A percentile compares a stretch with the other conserved stretches of the same genome.
phyloP scores from a whole-genome alignment of 2,888 invertebrate species.

The Nomada hirtipes region DNA sequence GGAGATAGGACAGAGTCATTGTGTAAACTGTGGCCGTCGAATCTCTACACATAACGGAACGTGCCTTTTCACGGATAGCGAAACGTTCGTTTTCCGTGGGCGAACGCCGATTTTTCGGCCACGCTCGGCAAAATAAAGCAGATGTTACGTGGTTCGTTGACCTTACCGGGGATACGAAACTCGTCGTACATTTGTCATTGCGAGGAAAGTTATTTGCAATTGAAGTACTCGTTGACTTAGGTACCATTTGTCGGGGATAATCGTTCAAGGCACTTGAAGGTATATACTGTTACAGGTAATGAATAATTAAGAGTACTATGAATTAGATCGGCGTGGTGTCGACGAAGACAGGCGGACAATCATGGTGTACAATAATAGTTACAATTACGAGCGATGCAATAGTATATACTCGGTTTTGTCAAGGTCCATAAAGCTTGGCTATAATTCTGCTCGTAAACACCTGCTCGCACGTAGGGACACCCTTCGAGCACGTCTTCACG shows the following conservation, averaged over 20 bases:
- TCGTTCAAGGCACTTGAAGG: neutral
- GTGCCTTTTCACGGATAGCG: conserved; percentile 21
- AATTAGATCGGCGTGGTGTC: neutral
- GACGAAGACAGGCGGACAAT: conserved; percentile 19
- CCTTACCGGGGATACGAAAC: too few relatives aligned
- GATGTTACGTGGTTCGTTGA: neutral
- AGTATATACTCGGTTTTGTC: conserved; percentile 71
- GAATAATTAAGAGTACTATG: conserved; percentile 12
- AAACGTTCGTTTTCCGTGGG: neutral
- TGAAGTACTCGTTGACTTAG: too few relatives aligned
- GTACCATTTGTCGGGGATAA: too few relatives aligned
- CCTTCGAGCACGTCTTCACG: conserved; percentile 1
- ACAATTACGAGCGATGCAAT: conserved; percentile 75
- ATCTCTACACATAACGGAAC: conserved; percentile 68
- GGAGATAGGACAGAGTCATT: conserved; percentile 69
- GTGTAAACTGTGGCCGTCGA: conserved; percentile 60
- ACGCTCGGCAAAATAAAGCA: neutral
- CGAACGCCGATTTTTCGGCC: neutral
- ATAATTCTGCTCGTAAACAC: conserved; percentile 80
- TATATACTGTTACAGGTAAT: too few relatives aligned
- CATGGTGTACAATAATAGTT: conserved; percentile 75
- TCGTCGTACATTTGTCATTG: neutral
- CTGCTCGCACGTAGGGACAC: conserved; percentile 41
- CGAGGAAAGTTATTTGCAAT: too few relatives aligned
- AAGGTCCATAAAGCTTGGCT: conserved; percentile 77